These are phyloP conservation scores for Apostichopus japonicus DNA, from an alignment of 35 echinoderm and acorn worm genomes.

Conservation along the genomic window DNA sequence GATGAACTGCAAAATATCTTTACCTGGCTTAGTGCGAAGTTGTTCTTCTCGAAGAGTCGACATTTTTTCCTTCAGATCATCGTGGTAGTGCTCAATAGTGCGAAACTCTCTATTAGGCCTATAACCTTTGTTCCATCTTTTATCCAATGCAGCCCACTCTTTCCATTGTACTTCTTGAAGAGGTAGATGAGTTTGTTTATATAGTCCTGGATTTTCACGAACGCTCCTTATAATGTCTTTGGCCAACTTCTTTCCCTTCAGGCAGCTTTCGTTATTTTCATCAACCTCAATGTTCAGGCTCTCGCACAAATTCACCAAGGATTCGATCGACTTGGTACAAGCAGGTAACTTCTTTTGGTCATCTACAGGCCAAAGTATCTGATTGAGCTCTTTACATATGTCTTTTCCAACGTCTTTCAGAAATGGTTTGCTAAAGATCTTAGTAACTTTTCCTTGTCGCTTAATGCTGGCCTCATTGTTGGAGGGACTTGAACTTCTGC, in stretches of 20 bases:
- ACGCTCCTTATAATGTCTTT: neutral
- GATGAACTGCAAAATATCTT: neutral
- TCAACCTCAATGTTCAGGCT: neutral
- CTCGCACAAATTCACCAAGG: neutral
- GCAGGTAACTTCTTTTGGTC: neutral
- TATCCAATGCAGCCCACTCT: slow-evolving; percentile 20
- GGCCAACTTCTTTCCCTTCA: neutral
- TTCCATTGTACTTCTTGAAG: slow-evolving; percentile 16
- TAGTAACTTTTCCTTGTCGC: neutral
- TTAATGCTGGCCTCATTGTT: neutral
- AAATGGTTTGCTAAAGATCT: neutral
- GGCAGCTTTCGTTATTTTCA: neutral
- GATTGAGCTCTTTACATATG: slow-evolving; percentile 16
- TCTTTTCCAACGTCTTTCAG: neutral
- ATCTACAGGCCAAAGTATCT: neutral
- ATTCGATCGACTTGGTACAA: neutral
- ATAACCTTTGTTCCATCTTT: neutral
- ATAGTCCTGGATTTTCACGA: neutral
- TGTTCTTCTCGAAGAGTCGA: neutral
- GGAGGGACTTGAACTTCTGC: neutral
- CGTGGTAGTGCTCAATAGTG: slow-evolving; percentile 17
- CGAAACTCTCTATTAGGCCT: too few relatives aligned
- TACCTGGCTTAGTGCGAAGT: neutral
- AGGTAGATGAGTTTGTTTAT: neutral
- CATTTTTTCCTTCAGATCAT: neutral